A percentile compares a stretch with the other conserved stretches of the same genome.
Evolutionary conservation across 2,113 vertebrate genomes (phyloP).

Genomic region (Ophthalmolycus amberensis): DNA sequence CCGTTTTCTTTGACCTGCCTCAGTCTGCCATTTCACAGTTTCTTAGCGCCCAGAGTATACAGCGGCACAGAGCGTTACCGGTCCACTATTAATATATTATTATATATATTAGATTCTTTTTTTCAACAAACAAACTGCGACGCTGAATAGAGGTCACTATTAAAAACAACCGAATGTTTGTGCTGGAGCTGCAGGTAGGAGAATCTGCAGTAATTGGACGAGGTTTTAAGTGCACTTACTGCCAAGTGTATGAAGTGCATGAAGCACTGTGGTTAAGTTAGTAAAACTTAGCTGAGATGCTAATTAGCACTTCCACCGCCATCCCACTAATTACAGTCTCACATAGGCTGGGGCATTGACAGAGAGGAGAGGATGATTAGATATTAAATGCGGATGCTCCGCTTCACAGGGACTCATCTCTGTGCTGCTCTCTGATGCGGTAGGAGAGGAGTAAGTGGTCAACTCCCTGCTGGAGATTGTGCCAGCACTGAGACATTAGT

Average conservation of each 20-base stretch:
- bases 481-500: conserved; percentile 55
- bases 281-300: conserved; percentile 45
- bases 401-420: conserved; percentile 25
- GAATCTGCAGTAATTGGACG: conserved; percentile 37
- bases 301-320: conserved; percentile 61
- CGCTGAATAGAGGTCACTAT: conserved; percentile 7
- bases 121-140: not conserved
- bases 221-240: conserved; percentile 6
- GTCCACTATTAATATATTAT: not conserved
- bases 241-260: conserved; percentile 18
- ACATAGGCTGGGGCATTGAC: conserved; percentile 19
- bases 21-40: not conserved
- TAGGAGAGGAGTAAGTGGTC: conserved; percentile 48
- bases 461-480: conserved; percentile 32
- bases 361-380: conserved; percentile 9
- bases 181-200: conserved; percentile 17
- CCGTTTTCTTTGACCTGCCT: not conserved
- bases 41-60: not conserved
- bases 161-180: conserved; percentile 16
- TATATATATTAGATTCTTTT: conserved; percentile 6
- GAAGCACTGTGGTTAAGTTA: conserved; percentile 40
- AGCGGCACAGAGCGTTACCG: not conserved
- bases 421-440: conserved; percentile 27
- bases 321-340: conserved; percentile 58
- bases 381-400: conserved; percentile 25